phyloP scores from a whole-genome alignment of 2,113 vertebrate genomes.

The Arenaria interpres region DNA sequence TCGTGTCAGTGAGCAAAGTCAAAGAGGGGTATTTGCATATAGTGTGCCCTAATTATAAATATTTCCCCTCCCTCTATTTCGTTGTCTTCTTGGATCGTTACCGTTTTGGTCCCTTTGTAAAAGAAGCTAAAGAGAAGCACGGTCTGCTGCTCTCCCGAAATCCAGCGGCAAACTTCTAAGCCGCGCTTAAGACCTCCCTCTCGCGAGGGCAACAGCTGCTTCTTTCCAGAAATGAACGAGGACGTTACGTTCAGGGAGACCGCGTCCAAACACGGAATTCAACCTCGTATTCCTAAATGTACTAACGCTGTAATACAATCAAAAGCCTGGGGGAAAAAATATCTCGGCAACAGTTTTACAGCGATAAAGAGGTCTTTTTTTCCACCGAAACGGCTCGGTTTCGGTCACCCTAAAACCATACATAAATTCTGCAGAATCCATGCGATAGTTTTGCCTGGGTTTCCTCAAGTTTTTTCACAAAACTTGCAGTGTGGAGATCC shows the following conservation, averaged over 20 bases:
- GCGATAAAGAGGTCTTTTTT: neutral
- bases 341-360: neutral
- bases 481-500: neutral
- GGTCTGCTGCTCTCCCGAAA: neutral
- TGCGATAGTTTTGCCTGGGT: neutral
- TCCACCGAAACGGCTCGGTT: too few relatives aligned
- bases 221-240: neutral
- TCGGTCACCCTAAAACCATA: neutral
- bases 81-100: neutral
- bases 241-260: too few relatives aligned
- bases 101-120: neutral
- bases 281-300: neutral
- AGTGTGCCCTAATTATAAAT: neutral
- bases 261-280: neutral
- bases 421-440: neutral
- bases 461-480: neutral
- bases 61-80: neutral
- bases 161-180: neutral
- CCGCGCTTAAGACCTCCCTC: neutral
- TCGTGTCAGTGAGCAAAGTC: neutral
- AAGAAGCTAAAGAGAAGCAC: neutral
- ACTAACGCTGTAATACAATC: neutral
- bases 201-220: neutral
- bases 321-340: neutral
- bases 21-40: neutral